Evolutionary conservation across 2,797 vertebrate genomes (phyloP).

Genomic region (Amblyopsis hoosieri): DNA sequence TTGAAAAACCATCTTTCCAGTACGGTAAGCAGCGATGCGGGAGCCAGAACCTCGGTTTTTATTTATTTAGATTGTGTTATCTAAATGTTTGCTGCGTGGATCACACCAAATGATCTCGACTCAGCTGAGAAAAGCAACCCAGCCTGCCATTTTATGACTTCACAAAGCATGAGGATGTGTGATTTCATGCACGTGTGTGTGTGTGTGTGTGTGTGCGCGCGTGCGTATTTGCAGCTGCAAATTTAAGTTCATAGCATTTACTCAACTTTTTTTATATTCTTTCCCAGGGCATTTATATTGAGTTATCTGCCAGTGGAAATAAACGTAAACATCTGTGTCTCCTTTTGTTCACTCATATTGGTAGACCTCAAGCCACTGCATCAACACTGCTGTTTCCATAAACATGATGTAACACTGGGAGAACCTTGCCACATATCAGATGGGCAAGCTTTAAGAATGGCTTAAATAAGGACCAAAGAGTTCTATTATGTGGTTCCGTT

Average conservation of each 20-base stretch:
- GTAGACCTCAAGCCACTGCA: slow-evolving; percentile 51
- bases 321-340: slow-evolving; percentile 75
- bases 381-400: slow-evolving; percentile 60
- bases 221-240: slow-evolving; percentile 16
- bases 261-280: slow-evolving; percentile 65
- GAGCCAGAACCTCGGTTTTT: slow-evolving; percentile 18
- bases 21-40: slow-evolving; percentile 5
- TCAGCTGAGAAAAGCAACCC: slow-evolving; percentile 61
- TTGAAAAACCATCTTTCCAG: slow-evolving; percentile 3
- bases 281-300: slow-evolving; percentile 58
- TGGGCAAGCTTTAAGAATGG: slow-evolving; percentile 52
- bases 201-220: slow-evolving; percentile 23
- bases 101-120: slow-evolving; percentile 41
- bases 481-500: slow-evolving; percentile 21
- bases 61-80: too few relatives aligned
- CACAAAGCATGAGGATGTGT: slow-evolving; percentile 46
- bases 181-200: slow-evolving; percentile 23
- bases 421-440: slow-evolving; percentile 58
- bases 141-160: slow-evolving; percentile 74
- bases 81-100: slow-evolving; percentile 22
- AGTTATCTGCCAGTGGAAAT: slow-evolving; percentile 67
- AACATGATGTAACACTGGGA: slow-evolving; percentile 65
- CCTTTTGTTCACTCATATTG: slow-evolving; percentile 60
- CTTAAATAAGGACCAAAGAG: slow-evolving; percentile 43
- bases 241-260: slow-evolving; percentile 33